These are phyloP conservation scores for Gymnorhina tibicen DNA, from an alignment of 2,113 vertebrate species.

Conservation along the genomic window DNA sequence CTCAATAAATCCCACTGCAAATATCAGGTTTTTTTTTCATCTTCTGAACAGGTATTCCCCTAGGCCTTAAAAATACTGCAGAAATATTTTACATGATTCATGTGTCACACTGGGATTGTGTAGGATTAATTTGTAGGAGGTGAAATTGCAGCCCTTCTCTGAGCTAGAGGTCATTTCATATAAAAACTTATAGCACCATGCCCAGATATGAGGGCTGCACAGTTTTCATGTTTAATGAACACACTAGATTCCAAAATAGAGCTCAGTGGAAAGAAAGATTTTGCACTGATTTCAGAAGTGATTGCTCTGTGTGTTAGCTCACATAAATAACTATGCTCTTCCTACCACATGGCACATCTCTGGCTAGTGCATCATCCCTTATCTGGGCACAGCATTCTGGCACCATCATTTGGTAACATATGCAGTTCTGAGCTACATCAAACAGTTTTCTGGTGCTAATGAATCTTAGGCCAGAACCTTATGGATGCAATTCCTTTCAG, in stretches of 20 bases:
- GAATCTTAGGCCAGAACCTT: neutral
- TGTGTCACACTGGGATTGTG: neutral
- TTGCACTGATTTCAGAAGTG: conserved; percentile 7
- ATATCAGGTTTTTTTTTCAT: neutral
- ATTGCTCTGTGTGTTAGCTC: neutral
- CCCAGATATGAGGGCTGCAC: neutral
- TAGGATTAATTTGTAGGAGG: conserved; percentile 1
- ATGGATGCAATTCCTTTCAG: neutral
- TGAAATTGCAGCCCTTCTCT: neutral
- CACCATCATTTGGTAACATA: neutral
- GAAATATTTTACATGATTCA: conserved; percentile 17
- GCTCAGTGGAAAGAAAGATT: conserved; percentile 6
- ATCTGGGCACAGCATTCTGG: neutral
- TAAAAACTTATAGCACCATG: neutral
- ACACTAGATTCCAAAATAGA: neutral
- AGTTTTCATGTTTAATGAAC: neutral
- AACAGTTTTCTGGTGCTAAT: neutral
- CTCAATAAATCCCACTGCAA: neutral
- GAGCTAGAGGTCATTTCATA: conserved; percentile 5
- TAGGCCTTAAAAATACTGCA: neutral
- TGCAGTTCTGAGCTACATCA: neutral
- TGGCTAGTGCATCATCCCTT: neutral
- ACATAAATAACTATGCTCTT: neutral
- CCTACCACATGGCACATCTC: neutral
- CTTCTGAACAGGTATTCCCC: neutral